phyloP scores from a whole-genome alignment of 2,113 vertebrate species.

The Procavia capensis region DNA sequence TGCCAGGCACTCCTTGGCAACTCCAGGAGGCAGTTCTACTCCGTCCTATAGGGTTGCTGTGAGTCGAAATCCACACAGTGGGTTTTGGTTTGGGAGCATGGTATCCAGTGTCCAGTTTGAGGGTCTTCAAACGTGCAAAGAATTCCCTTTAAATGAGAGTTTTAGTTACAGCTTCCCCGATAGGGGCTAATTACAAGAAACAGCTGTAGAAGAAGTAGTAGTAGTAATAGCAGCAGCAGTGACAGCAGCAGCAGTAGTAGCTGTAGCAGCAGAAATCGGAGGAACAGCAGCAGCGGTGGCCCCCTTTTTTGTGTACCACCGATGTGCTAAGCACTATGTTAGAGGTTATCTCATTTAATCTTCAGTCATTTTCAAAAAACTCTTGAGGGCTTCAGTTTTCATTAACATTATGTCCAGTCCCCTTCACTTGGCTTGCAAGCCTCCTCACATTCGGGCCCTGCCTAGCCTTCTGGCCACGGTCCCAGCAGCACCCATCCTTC shows the following conservation, averaged over 20 bases:
- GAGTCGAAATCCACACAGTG: no score
- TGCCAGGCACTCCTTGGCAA: no score
- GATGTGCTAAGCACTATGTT: not conserved
- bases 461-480: not conserved
- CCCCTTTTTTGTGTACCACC: not conserved
- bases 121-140: not conserved
- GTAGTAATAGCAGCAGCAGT: rapidly evolving
- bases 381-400: not conserved
- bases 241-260: rapidly evolving
- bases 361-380: not conserved
- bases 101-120: not conserved
- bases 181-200: not conserved
- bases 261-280: not conserved
- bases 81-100: no score
- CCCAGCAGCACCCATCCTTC: not conserved
- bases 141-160: not conserved
- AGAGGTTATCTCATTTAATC: not conserved
- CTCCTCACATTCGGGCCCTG: not conserved
- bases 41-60: no score
- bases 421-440: not conserved
- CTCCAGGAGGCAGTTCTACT: no score
- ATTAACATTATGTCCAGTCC: not conserved
- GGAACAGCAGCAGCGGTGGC: rapidly evolving
- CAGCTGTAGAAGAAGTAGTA: not conserved
- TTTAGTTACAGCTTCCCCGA: not conserved